Base-by-base conservation (phyloP, 1,140 invertebrate species). In the Drosophila sproati region DNA sequence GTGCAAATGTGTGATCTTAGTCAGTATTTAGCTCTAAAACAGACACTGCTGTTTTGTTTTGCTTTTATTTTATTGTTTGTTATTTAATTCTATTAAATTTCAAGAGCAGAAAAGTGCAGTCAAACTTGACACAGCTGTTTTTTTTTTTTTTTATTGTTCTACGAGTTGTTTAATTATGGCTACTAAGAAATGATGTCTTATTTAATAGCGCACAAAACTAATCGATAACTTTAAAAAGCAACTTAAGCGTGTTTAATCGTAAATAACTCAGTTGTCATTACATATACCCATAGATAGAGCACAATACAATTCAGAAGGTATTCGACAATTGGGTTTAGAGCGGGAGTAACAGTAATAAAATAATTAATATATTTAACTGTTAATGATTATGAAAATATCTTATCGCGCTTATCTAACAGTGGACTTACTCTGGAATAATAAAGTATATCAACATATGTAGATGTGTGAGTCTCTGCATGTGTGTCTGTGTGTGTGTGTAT, bases 381-480 rank as follows among this genome's bases (percentile, higher is more conserved):
- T n/a, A 34, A 60, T 31, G 43, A 20, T 20, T 20, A 20, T 20
- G 29, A 35, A 35, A 34, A 69, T 54, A 69, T 20, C 71, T 73
- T 73, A 73, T 73, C 71, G 71, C 50, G 41, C 64, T 73, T 73
- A 73, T 73, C 71, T 48, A 41, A 8, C 55, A 52, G 70, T 43
- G 31, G 48, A 41, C 28, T 43, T 8, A 55, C 48, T 55, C 59
- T 52, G 35, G 35, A 31, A 45, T 34, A 50, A 54, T 54, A 54
- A 54, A 35, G 10, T 32, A 20, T 20, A 54, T 43, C 52, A 52
- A 20, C 29, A 34, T 5, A 50, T 29, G 10, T 10, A 29, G 29
- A 2, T 7, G 45, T 37, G 3, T 50, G 45, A 3, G 60, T 51
- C 20, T 20, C 5, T 66, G 8, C 8, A 4, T 31, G 31, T 37